phyloP scores from a whole-genome alignment of 2,888 invertebrate genomes.

The Lagria hirta region DNA sequence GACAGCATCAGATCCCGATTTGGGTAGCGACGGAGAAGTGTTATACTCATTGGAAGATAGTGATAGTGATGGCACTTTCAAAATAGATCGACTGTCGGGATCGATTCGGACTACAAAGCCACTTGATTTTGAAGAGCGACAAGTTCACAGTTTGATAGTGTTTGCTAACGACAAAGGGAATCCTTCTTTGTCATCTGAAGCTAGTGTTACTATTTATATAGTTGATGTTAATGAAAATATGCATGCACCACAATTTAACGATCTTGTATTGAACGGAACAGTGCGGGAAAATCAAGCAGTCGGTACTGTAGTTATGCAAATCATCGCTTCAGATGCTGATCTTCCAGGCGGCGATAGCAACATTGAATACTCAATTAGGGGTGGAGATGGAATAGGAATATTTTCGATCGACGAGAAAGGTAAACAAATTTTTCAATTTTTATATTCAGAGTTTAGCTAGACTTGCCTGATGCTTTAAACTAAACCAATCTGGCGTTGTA shows the following conservation, averaged over 20 bases:
- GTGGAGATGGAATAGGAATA: constrained; percentile 87
- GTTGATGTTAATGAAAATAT: constrained; percentile 94
- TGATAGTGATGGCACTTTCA: constrained; percentile 71
- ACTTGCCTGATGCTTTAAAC: too few relatives aligned
- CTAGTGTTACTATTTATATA: constrained; percentile 80
- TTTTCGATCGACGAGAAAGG: constrained; percentile 90
- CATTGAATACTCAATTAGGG: constrained; percentile 82
- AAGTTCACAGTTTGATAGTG: constrained; percentile 85
- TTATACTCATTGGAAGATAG: constrained; percentile 77
- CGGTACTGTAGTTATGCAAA: constrained; percentile 74
- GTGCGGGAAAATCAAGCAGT: constrained; percentile 80
- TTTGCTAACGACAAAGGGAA: constrained; percentile 84
- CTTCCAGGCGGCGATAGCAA: constrained; percentile 77
- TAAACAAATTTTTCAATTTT: too few relatives aligned
- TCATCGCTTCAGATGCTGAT: constrained; percentile 80
- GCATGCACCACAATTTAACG: constrained; percentile 78
- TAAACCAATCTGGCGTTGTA: too few relatives aligned
- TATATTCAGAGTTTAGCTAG: too few relatives aligned
- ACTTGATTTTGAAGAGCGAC: constrained; percentile 87
- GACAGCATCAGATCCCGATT: constrained; percentile 81
- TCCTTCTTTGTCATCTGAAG: constrained; percentile 77
- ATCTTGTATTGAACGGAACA: constrained; percentile 72
- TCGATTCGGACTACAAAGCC: constrained; percentile 76
- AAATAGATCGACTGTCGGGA: constrained; percentile 82
- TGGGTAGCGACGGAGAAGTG: constrained; percentile 78